A percentile compares a stretch with the other conserved stretches of the same genome.
phyloP scores from a whole-genome alignment of 2,888 invertebrate species.

The Calephelis perditalis region DNA sequence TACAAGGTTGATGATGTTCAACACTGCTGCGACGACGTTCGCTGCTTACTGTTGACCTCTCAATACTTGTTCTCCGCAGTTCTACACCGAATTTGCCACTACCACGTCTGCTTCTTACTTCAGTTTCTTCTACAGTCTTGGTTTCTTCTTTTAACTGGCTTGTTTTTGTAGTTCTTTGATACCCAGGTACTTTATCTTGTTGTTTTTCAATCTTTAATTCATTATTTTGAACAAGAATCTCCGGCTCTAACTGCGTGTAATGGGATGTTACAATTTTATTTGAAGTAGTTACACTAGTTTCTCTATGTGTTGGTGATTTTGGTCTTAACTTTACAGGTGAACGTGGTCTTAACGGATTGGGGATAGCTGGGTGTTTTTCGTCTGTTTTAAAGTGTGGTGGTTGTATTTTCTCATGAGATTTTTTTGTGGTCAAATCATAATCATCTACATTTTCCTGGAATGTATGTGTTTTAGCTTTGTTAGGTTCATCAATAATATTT shows the following conservation, averaged over 20 bases:
- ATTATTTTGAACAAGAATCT: neutral
- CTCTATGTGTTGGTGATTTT: conserved; percentile 46
- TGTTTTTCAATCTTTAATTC: conserved; percentile 38
- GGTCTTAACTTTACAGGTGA: conserved; percentile 46
- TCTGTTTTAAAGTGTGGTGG: conserved; percentile 31
- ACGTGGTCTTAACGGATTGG: conserved; percentile 38
- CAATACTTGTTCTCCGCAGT: conserved; percentile 77
- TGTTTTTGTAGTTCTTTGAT: conserved; percentile 57
- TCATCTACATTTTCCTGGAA: neutral
- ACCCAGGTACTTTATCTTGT: conserved; percentile 53
- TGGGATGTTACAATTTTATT: conserved; percentile 35
- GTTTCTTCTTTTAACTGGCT: conserved; percentile 60
- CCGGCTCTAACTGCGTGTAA: neutral
- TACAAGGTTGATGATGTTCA: conserved; percentile 73
- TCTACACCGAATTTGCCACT: conserved; percentile 84
- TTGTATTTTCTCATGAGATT: neutral
- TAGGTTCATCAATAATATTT: neutral
- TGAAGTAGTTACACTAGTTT: conserved; percentile 40
- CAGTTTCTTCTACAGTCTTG: conserved; percentile 48
- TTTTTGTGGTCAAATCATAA: neutral
- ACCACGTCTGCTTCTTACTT: conserved; percentile 70
- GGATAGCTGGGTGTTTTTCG: conserved; percentile 44
- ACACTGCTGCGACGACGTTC: conserved; percentile 67
- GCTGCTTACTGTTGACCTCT: conserved; percentile 62
- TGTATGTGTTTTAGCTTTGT: too few species aligned